Base-by-base conservation (phyloP, 1,140 invertebrate genomes). In the Mercenaria mercenaria region DNA sequence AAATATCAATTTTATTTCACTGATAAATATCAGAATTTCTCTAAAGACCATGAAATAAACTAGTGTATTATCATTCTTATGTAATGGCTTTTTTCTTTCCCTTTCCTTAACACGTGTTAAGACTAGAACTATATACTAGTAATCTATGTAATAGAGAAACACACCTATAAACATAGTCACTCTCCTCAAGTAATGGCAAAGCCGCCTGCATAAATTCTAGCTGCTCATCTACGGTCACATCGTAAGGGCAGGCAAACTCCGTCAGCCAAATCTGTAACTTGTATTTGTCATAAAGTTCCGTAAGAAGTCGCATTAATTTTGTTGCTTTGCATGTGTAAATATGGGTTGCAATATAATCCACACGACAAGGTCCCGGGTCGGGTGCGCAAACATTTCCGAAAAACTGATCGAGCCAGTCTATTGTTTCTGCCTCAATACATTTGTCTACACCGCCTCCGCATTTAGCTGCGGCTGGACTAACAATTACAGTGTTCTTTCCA, bases 241-340 rank as follows among this genome's bases (percentile, higher is more conserved):
- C 81, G 13, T 64, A 10, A 18, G 89, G 85, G 56, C 92, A 93
- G 11, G 90, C 80, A 77, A 93, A 92, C 81, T 93, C 92, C 0
- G 92, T 93, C 37, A 93, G 77, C 92, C 91, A 92, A 59, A 92
- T 90, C 52, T 90, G 74, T 67, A 89, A 88, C 26, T 91, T 77
- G 41, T 90, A 93, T 69, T 26, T 37, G n/a, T 92, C 61, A 61
- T 88, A 92, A 13, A 93, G 43, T 10, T 50, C 29, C 23, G 92
- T 61, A 15, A 93, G 67, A 43, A 87, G 90, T 23, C 80, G 26
- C 90, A 93, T 92, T 26, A 88, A 92, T 37, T 20, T 80, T 18
- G 87, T 32, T 29, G 89, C 76, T 50, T 90, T 43, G 47, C 91
- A 93, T 34, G 37, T 76, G 84, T 93, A 93, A 26, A 72, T 82